Base-by-base conservation (phyloP, 2,797 vertebrate species). In the Epinephelus awoara region DNA sequence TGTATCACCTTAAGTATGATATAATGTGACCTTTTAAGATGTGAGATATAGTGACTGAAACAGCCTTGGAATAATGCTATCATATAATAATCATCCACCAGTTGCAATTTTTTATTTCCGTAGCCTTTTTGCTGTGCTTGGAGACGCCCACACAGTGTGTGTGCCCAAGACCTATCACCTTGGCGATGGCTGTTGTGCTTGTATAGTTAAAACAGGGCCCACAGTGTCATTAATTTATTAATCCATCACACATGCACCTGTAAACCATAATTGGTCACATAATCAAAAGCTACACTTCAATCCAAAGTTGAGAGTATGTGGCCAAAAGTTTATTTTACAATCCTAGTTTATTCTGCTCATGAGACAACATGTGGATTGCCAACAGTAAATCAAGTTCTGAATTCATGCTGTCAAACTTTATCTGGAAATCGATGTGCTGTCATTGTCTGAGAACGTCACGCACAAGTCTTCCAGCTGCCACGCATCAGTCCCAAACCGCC, bases 391-490 rank as follows among this genome's bases (percentile, higher is more conserved):
- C 42, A 67, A 72, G 56, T 21, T 65, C 51, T 55, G 57, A 59
- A 80, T 64, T 44, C 51, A 55, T 17, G 56, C 74, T 77, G 72
- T 67, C 79, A 85, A 76, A 82, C 29, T 67, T 68, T 25, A 87
- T 83, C 63, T 58, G 67, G 40, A 75, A 59, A 75, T 62, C n/a
- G 9, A 75, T 27, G 57, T 52, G 61, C 64, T 74, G 65, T 72
- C 61, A 55, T 50, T 63, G 73, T 73, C 67, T 69, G 64, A 67
- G 67, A 72, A 64, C 52, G 67, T 73, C 61, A 44, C 13, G 14
- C 29, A 46, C 56, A 62, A 66, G 59, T 59, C 78, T 69, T 34
- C 25, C 81, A 85, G 88, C 72, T 78, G 85, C 80, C 82, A 81
- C 56, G 71, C n/a, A 61, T 80, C 77, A 79, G 55, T 88, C 79